Conservation (phyloP, 2,113 vertebrate genomes). For the Gobius niger region DNA sequence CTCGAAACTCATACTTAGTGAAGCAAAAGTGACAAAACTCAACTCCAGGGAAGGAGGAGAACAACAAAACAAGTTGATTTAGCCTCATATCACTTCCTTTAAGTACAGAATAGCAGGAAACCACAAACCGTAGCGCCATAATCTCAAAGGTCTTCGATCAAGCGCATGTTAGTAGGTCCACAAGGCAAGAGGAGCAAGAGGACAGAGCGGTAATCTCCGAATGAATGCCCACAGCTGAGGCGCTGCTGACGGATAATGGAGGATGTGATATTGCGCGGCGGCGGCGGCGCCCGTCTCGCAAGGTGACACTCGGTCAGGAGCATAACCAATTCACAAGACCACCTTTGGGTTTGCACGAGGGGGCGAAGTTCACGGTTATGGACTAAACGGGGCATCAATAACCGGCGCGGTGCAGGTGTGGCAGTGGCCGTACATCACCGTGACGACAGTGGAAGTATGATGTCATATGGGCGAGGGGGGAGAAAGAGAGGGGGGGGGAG, state of each 20-base stretch:
- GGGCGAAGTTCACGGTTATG: constrained; percentile 64
- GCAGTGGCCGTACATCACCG: constrained; percentile 71
- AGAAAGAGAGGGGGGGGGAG: constrained; percentile 5
- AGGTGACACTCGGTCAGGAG: constrained; percentile 70
- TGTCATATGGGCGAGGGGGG: constrained; percentile 62
- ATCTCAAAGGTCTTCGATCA: constrained; percentile 65
- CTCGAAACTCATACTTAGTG: too few species aligned
- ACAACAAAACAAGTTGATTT: too few species aligned
- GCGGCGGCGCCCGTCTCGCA: constrained; percentile 56
- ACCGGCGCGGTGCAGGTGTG: constrained; percentile 44
- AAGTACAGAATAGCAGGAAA: constrained; percentile 27
- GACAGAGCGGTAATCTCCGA: constrained; percentile 52
- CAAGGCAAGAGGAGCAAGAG: constrained; percentile 36
- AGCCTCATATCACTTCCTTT: too few species aligned
- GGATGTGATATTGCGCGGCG: constrained; percentile 62
- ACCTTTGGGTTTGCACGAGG: constrained; percentile 55
- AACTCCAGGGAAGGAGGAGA: too few species aligned
- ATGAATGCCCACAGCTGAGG: constrained; percentile 59
- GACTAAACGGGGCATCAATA: constrained; percentile 71
- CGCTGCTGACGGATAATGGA: constrained; percentile 55
- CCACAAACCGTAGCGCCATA: constrained; percentile 45
- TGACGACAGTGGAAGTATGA: constrained; percentile 62
- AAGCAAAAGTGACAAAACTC: too few species aligned
- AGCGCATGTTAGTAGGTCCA: constrained; percentile 52
- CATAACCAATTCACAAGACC: constrained; percentile 61